phyloP scores from a whole-genome alignment of 2,888 invertebrate species.

The Sepiola atlantica region DNA sequence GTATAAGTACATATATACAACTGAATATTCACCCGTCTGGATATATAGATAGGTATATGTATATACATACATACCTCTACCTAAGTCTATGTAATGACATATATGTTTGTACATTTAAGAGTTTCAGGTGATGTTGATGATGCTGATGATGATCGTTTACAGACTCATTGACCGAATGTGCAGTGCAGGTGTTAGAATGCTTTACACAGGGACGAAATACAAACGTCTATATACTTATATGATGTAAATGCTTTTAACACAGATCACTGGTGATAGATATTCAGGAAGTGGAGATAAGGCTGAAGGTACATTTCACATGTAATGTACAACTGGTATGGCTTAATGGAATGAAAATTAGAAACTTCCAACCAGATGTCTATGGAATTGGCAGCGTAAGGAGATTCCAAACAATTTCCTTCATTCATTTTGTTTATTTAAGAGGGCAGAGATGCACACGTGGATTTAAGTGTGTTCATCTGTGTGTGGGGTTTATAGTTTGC shows the following conservation, averaged over 20 bases:
- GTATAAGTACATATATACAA: background rate
- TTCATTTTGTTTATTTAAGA: background rate
- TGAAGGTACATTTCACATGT: background rate
- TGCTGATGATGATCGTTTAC: background rate
- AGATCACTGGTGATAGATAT: conserved; percentile 19
- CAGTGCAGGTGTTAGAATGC: background rate
- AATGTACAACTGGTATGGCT: background rate
- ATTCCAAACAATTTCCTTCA: conserved; percentile 13
- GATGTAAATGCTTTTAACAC: conserved; percentile 32
- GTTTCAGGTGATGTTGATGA: background rate
- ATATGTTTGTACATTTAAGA: background rate
- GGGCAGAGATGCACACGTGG: background rate
- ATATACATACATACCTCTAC: background rate
- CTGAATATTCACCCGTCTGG: background rate
- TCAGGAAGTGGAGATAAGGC: background rate
- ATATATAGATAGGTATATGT: background rate
- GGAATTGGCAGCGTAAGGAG: background rate
- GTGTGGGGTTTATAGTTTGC: background rate
- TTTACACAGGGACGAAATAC: background rate
- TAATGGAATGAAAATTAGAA: conserved; percentile 20
- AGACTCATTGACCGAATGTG: background rate
- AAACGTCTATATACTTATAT: background rate
- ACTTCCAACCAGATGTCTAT: conserved; percentile 5
- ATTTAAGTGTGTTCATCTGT: background rate
- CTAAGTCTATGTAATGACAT: background rate